Conservation (phyloP, 1,140 invertebrate species). For the Pseudachorutes palmiensis region DNA sequence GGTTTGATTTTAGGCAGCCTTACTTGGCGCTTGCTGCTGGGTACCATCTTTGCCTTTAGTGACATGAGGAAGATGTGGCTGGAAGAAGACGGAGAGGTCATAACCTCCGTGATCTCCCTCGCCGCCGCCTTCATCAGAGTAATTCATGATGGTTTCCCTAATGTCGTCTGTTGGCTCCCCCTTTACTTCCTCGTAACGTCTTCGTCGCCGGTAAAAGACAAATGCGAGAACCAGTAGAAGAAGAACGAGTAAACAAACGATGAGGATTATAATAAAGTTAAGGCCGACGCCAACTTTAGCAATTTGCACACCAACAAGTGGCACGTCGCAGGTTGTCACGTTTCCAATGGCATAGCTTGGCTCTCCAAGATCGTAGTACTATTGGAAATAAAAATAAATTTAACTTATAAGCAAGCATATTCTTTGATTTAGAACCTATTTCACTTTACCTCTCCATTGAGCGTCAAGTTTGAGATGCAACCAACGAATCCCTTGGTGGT, state of each 20-base stretch:
- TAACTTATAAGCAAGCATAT: constrained; percentile 22
- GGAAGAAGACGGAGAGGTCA: constrained; percentile 76
- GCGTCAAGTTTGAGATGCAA: constrained; percentile 76
- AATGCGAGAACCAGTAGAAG: constrained; percentile 74
- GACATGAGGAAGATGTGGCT: constrained; percentile 48
- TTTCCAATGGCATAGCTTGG: constrained; percentile 57
- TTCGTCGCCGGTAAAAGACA: constrained; percentile 66
- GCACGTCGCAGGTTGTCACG: constrained; percentile 56
- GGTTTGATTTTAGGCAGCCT: not conserved
- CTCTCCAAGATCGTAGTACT: constrained; percentile 66
- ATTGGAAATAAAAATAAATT: constrained; percentile 28
- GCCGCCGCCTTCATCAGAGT: constrained; percentile 93
- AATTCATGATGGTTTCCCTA: constrained; percentile 91
- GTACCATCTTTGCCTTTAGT: not conserved
- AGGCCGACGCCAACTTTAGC: constrained; percentile 70
- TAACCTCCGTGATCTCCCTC: constrained; percentile 89
- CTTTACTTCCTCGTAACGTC: constrained; percentile 68
- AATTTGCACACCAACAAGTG: constrained; percentile 57
- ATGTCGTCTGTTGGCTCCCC: constrained; percentile 91
- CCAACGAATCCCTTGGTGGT: constrained; percentile 62
- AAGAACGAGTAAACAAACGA: constrained; percentile 67
- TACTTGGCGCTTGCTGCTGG: not conserved
- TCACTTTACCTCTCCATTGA: constrained; percentile 58
- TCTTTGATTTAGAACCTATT: not conserved
- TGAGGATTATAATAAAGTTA: constrained; percentile 73